phyloP scores from a whole-genome alignment of 1,140 invertebrate genomes.

The Ceratitis capitata region DNA sequence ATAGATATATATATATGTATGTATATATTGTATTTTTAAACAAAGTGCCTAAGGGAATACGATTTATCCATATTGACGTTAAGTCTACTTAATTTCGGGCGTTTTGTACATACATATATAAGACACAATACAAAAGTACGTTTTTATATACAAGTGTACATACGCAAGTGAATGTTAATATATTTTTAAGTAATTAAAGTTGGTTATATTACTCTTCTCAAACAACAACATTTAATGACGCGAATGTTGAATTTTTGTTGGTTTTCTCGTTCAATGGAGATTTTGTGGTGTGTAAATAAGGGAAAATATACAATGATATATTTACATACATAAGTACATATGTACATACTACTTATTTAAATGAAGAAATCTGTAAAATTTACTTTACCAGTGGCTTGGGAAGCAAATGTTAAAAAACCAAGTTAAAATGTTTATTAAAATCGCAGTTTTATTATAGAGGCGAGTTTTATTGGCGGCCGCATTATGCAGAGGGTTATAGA shows the following conservation, averaged over 20 bases:
- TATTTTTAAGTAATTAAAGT: constrained; percentile 1
- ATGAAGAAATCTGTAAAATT: no score
- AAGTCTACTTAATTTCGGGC: not conserved
- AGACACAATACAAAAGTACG: not conserved
- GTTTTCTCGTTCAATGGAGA: not conserved
- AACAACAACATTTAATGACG: not conserved
- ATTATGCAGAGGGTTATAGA: no score
- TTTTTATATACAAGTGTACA: not conserved
- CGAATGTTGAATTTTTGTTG: not conserved
- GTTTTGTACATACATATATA: not conserved
- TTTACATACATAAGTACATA: not conserved
- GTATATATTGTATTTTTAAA: no score
- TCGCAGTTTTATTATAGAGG: no score
- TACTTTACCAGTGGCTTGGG: no score
- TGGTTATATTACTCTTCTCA: not conserved
- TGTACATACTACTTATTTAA: not conserved
- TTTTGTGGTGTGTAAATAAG: not conserved
- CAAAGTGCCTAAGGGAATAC: not conserved
- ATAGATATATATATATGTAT: not conserved
- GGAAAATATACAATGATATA: not conserved
- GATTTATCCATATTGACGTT: not conserved
- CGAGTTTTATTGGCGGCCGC: no score
- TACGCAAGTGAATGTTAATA: not conserved
- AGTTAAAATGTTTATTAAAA: no score
- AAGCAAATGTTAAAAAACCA: no score